These are phyloP conservation scores for Eretmochelys imbricata DNA, from an alignment of 2,113 vertebrate species.

Conservation along the genomic window DNA sequence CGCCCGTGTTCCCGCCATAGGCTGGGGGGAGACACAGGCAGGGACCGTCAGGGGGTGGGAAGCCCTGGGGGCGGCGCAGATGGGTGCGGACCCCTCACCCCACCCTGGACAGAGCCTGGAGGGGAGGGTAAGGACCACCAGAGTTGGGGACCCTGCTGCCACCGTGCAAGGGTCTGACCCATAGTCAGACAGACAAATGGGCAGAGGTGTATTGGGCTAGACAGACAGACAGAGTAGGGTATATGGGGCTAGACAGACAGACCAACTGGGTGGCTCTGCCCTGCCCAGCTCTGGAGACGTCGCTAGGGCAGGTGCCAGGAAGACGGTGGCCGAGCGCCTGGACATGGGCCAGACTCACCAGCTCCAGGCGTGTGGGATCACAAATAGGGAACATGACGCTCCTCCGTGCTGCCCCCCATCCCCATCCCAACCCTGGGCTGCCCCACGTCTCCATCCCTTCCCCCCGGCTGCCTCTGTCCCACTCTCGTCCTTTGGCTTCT, in stretches of 20 bases:
- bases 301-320: fast-evolving
- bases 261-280: background rate
- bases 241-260: background rate
- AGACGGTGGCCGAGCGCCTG: background rate
- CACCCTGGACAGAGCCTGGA: background rate
- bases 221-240: no score
- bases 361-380: background rate
- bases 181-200: background rate
- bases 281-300: background rate
- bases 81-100: background rate
- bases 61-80: background rate
- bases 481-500: no score
- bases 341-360: background rate
- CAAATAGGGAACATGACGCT: background rate
- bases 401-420: background rate
- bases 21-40: background rate
- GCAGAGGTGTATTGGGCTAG: background rate
- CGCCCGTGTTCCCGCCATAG: background rate
- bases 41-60: background rate
- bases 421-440: no score
- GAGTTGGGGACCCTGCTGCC: no score
- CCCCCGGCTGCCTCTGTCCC: no score
- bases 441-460: no score
- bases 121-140: no score
- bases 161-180: no score